Evolutionary conservation across 2,888 invertebrate species (phyloP).

Genomic region (Drosophila peninsularis): DNA sequence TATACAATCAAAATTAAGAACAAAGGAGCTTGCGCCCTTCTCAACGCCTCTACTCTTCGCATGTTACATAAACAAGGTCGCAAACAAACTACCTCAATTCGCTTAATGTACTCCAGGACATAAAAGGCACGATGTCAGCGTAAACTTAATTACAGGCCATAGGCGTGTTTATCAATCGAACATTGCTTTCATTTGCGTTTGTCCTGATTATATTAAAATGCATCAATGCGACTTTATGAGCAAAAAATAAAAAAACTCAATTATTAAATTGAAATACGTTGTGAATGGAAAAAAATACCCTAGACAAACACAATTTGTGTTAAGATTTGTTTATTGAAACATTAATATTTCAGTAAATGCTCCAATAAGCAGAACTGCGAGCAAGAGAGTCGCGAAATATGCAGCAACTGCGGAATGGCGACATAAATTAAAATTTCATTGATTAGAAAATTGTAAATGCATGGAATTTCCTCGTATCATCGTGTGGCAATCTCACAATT

Average conservation of each 20-base stretch:
- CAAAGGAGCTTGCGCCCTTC: neutral
- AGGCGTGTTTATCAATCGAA: conserved; percentile 11
- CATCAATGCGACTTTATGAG: conserved; percentile 40
- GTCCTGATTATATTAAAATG: conserved; percentile 63
- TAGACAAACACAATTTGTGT: conserved; percentile 22
- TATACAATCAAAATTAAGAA: neutral
- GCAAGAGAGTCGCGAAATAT: conserved; percentile 13
- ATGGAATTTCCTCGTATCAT: conserved; percentile 80
- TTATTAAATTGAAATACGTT: conserved; percentile 11
- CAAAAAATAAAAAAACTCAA: conserved; percentile 7
- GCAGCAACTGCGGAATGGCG: conserved; percentile 31
- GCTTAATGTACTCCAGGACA: neutral
- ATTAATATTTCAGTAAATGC: conserved; percentile 11
- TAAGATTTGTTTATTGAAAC: conserved; percentile 61
- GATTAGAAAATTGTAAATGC: conserved; percentile 84
- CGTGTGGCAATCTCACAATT: conserved; percentile 79
- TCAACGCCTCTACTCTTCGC: too few relatives aligned
- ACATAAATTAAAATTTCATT: conserved; percentile 83
- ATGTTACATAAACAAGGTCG: neutral
- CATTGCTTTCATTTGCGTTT: conserved; percentile 8
- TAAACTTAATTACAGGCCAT: conserved; percentile 69
- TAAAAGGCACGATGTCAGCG: conserved; percentile 47
- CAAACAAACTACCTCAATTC: neutral
- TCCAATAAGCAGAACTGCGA: neutral
- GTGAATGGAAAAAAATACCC: neutral